phyloP scores from a whole-genome alignment of 1,140 invertebrate species.

The Branchinecta lynchi region DNA sequence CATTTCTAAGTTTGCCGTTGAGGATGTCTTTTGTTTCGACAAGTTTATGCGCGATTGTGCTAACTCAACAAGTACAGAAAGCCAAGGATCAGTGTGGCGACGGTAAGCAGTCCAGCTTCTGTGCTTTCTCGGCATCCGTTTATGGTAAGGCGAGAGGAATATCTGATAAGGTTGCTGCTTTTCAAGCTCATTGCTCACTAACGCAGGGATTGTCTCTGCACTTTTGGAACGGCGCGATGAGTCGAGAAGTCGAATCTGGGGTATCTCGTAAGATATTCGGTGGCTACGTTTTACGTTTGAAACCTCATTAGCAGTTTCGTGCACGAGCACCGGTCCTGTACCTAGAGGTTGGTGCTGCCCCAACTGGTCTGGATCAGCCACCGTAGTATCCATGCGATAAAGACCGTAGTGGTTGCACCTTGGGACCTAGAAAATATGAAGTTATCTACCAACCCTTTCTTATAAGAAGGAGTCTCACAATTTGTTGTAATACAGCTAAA shows the following conservation, averaged over 20 bases:
- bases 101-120: background rate
- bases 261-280: background rate
- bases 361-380: too few species aligned
- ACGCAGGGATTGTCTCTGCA: background rate
- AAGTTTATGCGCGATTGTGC: slow-evolving; percentile 1
- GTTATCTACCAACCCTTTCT: too few species aligned
- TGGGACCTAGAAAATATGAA: too few species aligned
- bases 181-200: background rate
- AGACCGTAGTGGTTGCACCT: too few species aligned
- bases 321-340: too few species aligned
- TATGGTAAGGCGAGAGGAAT: background rate
- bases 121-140: background rate
- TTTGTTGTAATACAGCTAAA: too few species aligned
- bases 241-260: background rate
- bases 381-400: too few species aligned
- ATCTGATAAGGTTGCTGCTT: background rate
- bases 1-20: background rate
- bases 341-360: too few species aligned
- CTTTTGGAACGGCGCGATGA: background rate
- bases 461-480: too few species aligned
- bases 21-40: background rate
- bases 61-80: slow-evolving; percentile 3
- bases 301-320: too few species aligned
- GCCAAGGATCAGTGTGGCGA: slow-evolving; percentile 1
- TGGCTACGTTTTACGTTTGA: too few species aligned